Percentiles rank a stretch among this genome's conserved stretches.
These are phyloP conservation scores for Danio jaintianensis DNA, from an alignment of 2,797 vertebrate species.

Conservation along the genomic window DNA sequence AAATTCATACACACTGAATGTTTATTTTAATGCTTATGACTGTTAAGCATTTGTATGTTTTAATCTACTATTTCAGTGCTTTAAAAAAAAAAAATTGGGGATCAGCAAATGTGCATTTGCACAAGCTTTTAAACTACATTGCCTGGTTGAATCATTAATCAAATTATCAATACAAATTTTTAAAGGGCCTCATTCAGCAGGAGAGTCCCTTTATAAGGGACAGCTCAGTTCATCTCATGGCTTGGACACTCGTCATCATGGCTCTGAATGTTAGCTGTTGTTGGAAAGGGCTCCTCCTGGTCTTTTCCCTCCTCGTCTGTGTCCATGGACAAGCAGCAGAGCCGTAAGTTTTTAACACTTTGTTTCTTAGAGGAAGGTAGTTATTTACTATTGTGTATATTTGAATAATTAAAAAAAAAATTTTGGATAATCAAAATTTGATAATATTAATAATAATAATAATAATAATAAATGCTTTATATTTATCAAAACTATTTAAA, in stretches of 20 bases:
- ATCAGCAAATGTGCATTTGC: not conserved
- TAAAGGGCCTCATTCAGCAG: slow-evolving; percentile 18
- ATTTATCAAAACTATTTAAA: too few species aligned
- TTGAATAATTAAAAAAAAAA: not conserved
- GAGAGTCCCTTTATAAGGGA: slow-evolving; percentile 27
- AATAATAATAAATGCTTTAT: too few species aligned
- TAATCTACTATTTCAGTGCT: too few species aligned
- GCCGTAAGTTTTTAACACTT: slow-evolving; percentile 32
- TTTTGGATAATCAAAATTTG: too few species aligned
- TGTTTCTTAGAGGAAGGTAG: not conserved
- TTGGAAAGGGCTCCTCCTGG: slow-evolving; percentile 32
- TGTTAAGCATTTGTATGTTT: too few species aligned
- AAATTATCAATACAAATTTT: slow-evolving; percentile 20
- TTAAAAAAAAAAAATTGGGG: too few species aligned
- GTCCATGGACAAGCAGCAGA: slow-evolving; percentile 41
- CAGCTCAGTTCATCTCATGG: not conserved
- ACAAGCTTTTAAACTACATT: not conserved
- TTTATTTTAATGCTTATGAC: not conserved
- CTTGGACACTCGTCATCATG: slow-evolving; percentile 42
- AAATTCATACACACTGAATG: not conserved
- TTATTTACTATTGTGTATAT: not conserved
- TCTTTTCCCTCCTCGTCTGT: slow-evolving; percentile 31
- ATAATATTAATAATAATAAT: too few species aligned
- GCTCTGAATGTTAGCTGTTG: not conserved
- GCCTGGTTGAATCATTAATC: slow-evolving; percentile 49